Evolutionary conservation across 2,797 vertebrate genomes (phyloP).

Genomic region (Macroramphosus scolopax): DNA sequence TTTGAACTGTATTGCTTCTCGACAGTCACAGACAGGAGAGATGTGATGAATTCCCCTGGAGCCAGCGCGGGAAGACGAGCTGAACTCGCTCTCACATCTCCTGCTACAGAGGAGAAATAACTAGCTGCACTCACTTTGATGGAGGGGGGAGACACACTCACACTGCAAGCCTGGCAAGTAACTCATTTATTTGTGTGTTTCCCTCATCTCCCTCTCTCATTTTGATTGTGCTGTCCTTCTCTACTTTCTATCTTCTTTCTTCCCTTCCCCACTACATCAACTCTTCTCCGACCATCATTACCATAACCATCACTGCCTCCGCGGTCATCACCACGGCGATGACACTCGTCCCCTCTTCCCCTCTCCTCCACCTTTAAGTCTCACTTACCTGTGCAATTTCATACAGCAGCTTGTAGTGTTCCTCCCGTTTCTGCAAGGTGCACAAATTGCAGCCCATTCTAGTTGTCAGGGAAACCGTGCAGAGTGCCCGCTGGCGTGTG

Average conservation of each 20-base stretch:
- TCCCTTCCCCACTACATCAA: not conserved
- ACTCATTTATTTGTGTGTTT: constrained; percentile 44
- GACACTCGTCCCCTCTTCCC: too few relatives aligned
- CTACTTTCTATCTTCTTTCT: not conserved
- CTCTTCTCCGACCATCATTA: too few relatives aligned
- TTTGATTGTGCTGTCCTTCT: not conserved
- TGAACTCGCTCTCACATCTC: constrained; percentile 68
- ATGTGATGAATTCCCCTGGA: constrained; percentile 66
- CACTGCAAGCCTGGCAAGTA: constrained; percentile 27
- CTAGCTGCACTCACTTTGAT: constrained; percentile 70
- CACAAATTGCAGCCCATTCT: constrained; percentile 99
- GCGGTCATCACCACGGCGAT: too few relatives aligned
- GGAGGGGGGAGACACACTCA: constrained; percentile 28
- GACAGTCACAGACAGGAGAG: constrained; percentile 52
- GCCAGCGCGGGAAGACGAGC: constrained; percentile 53
- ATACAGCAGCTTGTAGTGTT: constrained; percentile 99
- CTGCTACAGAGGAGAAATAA: constrained; percentile 67
- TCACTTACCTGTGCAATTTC: constrained; percentile 98
- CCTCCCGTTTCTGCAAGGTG: constrained; percentile 98
- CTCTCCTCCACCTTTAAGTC: too few relatives aligned
- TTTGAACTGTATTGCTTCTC: constrained; percentile 56
- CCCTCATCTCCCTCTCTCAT: constrained; percentile 12
- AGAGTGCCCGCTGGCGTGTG: constrained; percentile 58
- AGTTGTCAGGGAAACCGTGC: constrained; percentile 80
- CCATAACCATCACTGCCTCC: too few relatives aligned